Conservation (phyloP, 2,113 vertebrate genomes). For the Ceuthmochares aereus region DNA sequence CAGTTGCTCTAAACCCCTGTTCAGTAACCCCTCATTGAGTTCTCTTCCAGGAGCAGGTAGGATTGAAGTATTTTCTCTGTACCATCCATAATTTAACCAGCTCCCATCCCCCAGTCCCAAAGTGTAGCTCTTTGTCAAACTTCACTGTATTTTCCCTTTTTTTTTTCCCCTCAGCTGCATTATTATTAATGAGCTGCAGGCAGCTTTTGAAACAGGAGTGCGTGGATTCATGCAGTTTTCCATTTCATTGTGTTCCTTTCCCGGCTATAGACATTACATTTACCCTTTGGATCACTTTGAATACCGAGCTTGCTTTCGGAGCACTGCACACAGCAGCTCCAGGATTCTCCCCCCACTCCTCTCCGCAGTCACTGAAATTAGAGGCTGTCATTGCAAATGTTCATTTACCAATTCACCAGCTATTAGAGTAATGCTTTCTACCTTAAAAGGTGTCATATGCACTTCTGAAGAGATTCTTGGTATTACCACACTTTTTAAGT, state of each 20-base stretch:
- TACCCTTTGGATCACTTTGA: not conserved
- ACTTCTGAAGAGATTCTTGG: not conserved
- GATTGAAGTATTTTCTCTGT: rapidly evolving
- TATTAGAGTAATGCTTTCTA: not conserved
- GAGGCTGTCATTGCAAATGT: not conserved
- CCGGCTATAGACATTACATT: not conserved
- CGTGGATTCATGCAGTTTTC: rapidly evolving
- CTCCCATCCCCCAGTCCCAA: not conserved
- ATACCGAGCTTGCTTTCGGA: not conserved
- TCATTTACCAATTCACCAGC: not conserved
- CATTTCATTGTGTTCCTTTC: not conserved
- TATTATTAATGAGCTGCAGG: not conserved
- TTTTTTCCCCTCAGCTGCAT: not conserved
- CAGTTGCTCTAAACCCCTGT: rapidly evolving
- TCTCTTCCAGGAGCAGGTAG: rapidly evolving
- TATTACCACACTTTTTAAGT: not conserved
- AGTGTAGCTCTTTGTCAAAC: not conserved
- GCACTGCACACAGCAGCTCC: not conserved
- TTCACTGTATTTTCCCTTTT: not conserved
- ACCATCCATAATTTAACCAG: rapidly evolving
- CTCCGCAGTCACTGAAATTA: not conserved
- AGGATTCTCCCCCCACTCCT: not conserved
- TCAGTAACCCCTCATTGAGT: rapidly evolving
- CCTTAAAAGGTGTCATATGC: rapidly evolving
- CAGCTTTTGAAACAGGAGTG: not conserved